Base-by-base conservation (phyloP, 2,888 invertebrate species). In the Craniophora ligustri region DNA sequence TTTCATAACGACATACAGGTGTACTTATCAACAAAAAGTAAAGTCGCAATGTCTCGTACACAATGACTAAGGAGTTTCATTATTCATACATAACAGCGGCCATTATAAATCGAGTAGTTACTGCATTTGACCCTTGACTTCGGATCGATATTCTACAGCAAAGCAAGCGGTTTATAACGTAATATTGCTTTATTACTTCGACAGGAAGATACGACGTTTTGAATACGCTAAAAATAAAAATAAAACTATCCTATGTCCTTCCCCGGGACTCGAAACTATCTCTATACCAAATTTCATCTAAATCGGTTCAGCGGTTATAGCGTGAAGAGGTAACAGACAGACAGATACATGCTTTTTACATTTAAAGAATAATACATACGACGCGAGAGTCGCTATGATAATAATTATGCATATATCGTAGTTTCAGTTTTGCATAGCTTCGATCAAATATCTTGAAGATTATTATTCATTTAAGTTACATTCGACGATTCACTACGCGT, bases 401-500 rank as follows among this genome's bases (percentile, higher is more conserved):
- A 10, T 10, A 2, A 10, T 23, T 21, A 3, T 8, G 3, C 2
- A 7, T 21, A 3, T 21, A 21, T 8, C 8, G 21, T 8, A 8
- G 2, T 21, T 10, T 2, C 10, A 0, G 26, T 2, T n/a, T 5
- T 1, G 3, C 8, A 21, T 8, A n/a, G 16, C 10, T 15, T 32
- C 10, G 16, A 16, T 32, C 14, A 16, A 16, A 32, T 32, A 16
- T 10, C 15, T 32, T 32, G 32, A 16, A 10, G n/a, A 26, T 26
- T 32, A 28, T 10, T 48, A 39, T 47, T 56, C 14, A 7, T 36
- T 44, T 67, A 40, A 23, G 63, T 46, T 44, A 8, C 34, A 19
- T 32, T 54, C 32, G 68, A 26, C 68, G 32, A 31, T 18, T 35
- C n/a, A n/a, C n/a, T 30, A 13, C 35, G 46, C 63, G 63, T 46